phyloP scores from a whole-genome alignment of 1,140 invertebrate species.

The Drosophila ogumai region DNA sequence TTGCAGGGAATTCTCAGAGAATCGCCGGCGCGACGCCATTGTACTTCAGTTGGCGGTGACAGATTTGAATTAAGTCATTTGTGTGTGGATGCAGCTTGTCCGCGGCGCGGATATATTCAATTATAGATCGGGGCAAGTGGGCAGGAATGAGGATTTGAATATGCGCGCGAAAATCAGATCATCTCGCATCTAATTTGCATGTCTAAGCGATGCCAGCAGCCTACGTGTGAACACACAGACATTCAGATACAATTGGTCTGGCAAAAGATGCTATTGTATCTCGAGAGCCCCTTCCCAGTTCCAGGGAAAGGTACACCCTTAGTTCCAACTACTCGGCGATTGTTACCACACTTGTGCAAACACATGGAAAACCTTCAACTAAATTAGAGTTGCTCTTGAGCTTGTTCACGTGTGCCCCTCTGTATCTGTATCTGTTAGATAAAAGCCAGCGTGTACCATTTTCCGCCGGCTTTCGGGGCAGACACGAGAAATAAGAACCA shows the following conservation, averaged over 20 bases:
- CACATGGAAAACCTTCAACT: constrained; percentile 43
- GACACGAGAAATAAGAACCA: constrained; percentile 35
- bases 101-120: constrained; percentile 70
- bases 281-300: neutral
- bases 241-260: constrained; percentile 10
- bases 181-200: constrained; percentile 54
- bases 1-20: constrained; percentile 23
- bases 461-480: constrained; percentile 36
- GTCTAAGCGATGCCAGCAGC: constrained; percentile 9
- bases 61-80: constrained; percentile 39
- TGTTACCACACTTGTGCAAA: constrained; percentile 36
- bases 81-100: constrained; percentile 14
- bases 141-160: constrained; percentile 56
- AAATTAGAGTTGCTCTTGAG: constrained; percentile 55
- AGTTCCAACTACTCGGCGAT: neutral
- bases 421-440: constrained; percentile 59
- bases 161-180: constrained; percentile 58
- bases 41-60: constrained; percentile 29
- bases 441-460: constrained; percentile 56
- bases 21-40: constrained; percentile 34
- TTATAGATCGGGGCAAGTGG: constrained; percentile 57
- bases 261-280: constrained; percentile 34
- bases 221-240: constrained; percentile 28
- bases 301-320: neutral
- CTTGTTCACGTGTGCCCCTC: constrained; percentile 16